Evolutionary conservation across 2,888 invertebrate genomes (phyloP).

Genomic region (Mythimna ferrago): DNA sequence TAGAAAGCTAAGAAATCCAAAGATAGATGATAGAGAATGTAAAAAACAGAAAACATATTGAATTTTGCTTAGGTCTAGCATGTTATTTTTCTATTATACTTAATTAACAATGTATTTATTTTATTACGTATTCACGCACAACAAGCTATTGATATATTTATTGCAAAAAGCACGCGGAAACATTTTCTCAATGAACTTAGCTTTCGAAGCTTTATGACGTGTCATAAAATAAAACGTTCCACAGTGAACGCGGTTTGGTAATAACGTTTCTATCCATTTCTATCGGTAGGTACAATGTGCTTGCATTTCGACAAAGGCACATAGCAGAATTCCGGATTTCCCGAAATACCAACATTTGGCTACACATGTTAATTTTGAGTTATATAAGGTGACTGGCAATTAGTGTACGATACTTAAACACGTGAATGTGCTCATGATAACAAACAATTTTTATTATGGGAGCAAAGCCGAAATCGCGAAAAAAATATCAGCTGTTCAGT

Average conservation of each 20-base stretch:
- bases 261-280: conserved; percentile 45
- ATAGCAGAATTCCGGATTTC: conserved; percentile 7
- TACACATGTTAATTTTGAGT: neutral
- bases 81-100: neutral
- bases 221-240: conserved; percentile 75
- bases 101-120: neutral
- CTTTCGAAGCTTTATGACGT: conserved; percentile 68
- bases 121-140: neutral
- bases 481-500: too few species aligned
- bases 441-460: too few species aligned
- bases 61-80: neutral
- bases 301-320: conserved; percentile 17
- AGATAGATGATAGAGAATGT: neutral
- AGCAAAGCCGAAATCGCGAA: too few species aligned
- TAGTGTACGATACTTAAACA: too few species aligned
- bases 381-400: neutral
- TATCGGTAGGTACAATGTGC: conserved; percentile 22
- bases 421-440: too few species aligned
- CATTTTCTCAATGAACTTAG: conserved; percentile 68
- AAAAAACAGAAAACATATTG: neutral
- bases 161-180: conserved; percentile 66
- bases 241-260: conserved; percentile 64
- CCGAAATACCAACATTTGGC: conserved; percentile 4
- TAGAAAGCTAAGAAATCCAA: conserved; percentile 31
- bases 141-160: conserved; percentile 40